Base-by-base conservation (phyloP, 2,888 invertebrate species). In the Dioctria rufipes region DNA sequence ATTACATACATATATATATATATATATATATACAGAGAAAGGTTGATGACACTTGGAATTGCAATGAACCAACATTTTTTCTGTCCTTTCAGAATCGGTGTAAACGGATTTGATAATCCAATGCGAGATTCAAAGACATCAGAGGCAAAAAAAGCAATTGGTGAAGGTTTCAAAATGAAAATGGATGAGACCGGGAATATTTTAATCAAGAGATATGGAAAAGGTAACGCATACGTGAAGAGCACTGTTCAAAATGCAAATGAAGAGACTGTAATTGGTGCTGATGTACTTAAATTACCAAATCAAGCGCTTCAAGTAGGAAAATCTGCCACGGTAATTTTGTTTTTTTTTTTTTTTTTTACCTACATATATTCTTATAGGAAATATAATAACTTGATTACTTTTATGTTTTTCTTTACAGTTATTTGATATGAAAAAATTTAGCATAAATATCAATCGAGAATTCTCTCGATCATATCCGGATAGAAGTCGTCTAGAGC, bases 71-170 rank as follows among this genome's bases (percentile, higher is more conserved):
- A 65, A 39, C 25, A 39, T 25, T 80, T 71, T 43, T n/a, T 43
- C 37, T 46, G 5, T 58, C 51, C 77, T 65, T 51, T 6, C 11
- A 97, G 97, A 90, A 97, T 98, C 90, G 98, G 98, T 84, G 92
- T 98, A 85, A 96, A 96, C 89, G 97, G 97, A 83, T 98, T 98
- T 87, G 96, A 97, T 86, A 98, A 98, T 90, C 96, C 97, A 82
- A 95, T 96, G 93, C 91, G 98, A 88, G 98, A 98, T 91, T 93
- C 94, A 83, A 96, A 96, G 89, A 96, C 97, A 84, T 95, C 96
- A 87, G 96, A 97, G 89, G 93, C 96, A 78, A 96, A 97, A 90
- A 93, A 95, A 89, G 95, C 96, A 88, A 96, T 98, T 88, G 97
- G 96, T 86, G 95, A 96, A 86, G 94, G 94, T 78, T 92, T 94